phyloP scores from a whole-genome alignment of 2,888 invertebrate species.

The Syritta pipiens region DNA sequence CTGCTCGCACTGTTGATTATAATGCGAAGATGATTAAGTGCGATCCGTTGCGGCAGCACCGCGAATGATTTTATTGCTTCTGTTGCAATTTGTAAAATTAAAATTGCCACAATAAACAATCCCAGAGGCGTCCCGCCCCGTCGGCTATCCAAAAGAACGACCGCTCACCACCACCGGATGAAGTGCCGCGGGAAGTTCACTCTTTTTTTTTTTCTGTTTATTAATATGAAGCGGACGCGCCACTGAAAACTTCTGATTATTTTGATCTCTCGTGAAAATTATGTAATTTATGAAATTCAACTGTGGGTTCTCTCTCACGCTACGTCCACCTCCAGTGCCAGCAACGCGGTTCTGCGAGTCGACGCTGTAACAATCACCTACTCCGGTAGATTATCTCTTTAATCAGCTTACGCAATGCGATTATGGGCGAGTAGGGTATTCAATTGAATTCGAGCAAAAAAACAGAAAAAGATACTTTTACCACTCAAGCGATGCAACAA shows the following conservation, averaged over 20 bases:
- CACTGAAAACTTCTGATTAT: conserved; percentile 66
- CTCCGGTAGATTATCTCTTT: conserved; percentile 58
- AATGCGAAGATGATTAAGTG: conserved; percentile 67
- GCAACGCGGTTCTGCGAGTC: neutral
- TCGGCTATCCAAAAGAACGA: conserved; percentile 45
- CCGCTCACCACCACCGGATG: conserved; percentile 27
- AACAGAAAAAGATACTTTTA: conserved; percentile 19
- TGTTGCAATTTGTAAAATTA: conserved; percentile 68
- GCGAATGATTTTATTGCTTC: conserved; percentile 61
- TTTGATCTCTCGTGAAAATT: conserved; percentile 66
- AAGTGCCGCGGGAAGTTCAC: conserved; percentile 49
- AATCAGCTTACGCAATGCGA: conserved; percentile 46
- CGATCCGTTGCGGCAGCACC: conserved; percentile 13
- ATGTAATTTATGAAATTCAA: conserved; percentile 61
- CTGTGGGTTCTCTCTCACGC: conserved; percentile 5
- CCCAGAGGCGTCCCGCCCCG: conserved; percentile 45
- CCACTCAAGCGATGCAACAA: conserved; percentile 62
- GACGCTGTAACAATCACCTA: conserved; percentile 58
- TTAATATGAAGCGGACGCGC: conserved; percentile 50
- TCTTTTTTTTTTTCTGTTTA: too few species aligned
- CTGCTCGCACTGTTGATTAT: conserved; percentile 62
- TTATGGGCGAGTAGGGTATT: conserved; percentile 19
- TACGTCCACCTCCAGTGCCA: neutral
- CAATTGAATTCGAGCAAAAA: conserved; percentile 10
- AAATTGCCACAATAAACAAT: conserved; percentile 68